Conservation (phyloP, 2,797 vertebrate species). For the Oophaga sylvatica region DNA sequence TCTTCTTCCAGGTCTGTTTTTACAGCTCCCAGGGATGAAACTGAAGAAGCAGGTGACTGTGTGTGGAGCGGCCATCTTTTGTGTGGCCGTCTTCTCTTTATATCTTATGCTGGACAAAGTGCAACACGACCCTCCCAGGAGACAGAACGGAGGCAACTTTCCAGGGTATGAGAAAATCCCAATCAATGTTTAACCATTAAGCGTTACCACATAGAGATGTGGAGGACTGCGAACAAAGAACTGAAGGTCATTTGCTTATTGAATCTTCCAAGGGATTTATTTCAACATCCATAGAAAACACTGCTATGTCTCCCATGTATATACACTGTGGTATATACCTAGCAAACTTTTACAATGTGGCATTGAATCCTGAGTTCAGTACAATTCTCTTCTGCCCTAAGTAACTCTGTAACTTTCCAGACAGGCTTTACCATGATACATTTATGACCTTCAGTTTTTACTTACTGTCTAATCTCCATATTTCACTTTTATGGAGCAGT, state of each 20-base stretch:
- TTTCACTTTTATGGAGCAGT: slow-evolving; percentile 41
- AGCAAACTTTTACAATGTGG: slow-evolving; percentile 27
- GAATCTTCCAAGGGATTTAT: background rate
- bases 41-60: slow-evolving; percentile 98
- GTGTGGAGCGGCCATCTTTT: slow-evolving; percentile 96
- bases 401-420: background rate
- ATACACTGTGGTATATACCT: background rate
- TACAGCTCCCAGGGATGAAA: slow-evolving; percentile 81
- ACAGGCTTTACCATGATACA: slow-evolving; percentile 15
- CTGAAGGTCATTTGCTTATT: slow-evolving; percentile 33
- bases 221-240: background rate
- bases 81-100: slow-evolving; percentile 96
- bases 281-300: background rate
- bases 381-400: background rate
- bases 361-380: background rate
- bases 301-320: background rate
- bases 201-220: background rate
- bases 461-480: slow-evolving; percentile 42
- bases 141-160: slow-evolving; percentile 91
- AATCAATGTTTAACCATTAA: slow-evolving; percentile 29
- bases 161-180: slow-evolving; percentile 78
- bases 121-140: slow-evolving; percentile 89
- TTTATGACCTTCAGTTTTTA: slow-evolving; percentile 39
- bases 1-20: slow-evolving; percentile 53
- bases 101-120: slow-evolving; percentile 98